phyloP scores from a whole-genome alignment of 2,888 invertebrate genomes.

The Apeira syringaria region DNA sequence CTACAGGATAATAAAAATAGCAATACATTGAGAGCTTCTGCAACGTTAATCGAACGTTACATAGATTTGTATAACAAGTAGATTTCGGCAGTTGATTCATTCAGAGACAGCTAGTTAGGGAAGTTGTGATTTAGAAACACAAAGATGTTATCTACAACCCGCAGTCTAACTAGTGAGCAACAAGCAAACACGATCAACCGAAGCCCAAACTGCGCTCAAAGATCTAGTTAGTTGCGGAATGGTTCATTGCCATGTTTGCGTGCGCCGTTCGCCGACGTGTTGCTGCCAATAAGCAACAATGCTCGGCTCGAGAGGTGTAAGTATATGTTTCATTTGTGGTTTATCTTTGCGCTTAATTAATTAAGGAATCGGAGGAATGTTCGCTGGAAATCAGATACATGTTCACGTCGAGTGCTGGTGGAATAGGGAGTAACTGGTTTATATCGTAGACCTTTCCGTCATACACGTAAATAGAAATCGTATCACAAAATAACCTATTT shows the following conservation, averaged over 20 bases:
- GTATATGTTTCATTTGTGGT: slow-evolving; percentile 39
- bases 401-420: slow-evolving; percentile 20
- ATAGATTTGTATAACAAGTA: slow-evolving; percentile 25
- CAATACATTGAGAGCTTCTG: too few species aligned
- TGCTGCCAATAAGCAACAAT: slow-evolving; percentile 42
- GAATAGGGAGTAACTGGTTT: slow-evolving; percentile 23
- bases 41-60: slow-evolving; percentile 15
- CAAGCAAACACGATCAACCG: slow-evolving; percentile 72
- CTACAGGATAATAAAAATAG: too few species aligned
- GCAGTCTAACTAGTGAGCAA: slow-evolving; percentile 71
- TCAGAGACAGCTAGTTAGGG: slow-evolving; percentile 70
- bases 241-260: slow-evolving; percentile 60
- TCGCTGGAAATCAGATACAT: slow-evolving; percentile 21
- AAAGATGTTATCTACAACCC: slow-evolving; percentile 74
- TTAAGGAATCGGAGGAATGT: slow-evolving; percentile 31
- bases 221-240: slow-evolving; percentile 76
- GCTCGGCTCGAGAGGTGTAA: slow-evolving; percentile 36
- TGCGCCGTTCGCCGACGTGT: slow-evolving; percentile 37
- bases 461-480: too few species aligned
- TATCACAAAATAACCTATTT: too few species aligned
- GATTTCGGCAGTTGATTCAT: slow-evolving; percentile 45
- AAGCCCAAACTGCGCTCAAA: slow-evolving; percentile 74
- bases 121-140: slow-evolving; percentile 69
- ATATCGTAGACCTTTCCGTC: too few species aligned
- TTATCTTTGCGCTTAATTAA: slow-evolving; percentile 36